Conservation (phyloP, 2,888 invertebrate species). For the Penaeus monodon region DNA sequence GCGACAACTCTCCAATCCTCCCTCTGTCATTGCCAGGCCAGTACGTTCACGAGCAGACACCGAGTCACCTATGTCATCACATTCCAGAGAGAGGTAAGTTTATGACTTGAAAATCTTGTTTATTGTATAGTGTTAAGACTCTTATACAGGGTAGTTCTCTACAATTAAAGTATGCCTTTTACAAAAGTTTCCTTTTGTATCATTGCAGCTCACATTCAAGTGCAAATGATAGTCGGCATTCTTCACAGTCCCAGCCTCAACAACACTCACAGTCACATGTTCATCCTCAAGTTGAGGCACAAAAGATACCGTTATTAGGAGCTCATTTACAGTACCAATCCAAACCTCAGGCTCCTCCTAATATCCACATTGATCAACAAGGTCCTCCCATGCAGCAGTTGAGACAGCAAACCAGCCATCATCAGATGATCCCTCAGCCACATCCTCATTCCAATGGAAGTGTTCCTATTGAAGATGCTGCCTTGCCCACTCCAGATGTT, state of each 20-base stretch:
- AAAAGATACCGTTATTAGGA: not conserved
- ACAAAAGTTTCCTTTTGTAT: not conserved
- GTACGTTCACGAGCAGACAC: constrained; percentile 24
- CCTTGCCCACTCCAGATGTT: constrained; percentile 37
- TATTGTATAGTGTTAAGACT: not conserved
- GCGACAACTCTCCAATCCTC: constrained; percentile 40
- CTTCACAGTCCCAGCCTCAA: constrained; percentile 1
- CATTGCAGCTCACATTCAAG: constrained; percentile 48
- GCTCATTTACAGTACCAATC: not conserved
- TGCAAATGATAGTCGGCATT: constrained; percentile 24
- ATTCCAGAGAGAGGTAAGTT: constrained; percentile 52
- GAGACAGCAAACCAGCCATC: not conserved
- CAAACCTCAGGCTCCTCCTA: not conserved
- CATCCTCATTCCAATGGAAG: constrained; percentile 35
- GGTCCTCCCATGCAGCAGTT: not conserved
- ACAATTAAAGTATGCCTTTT: not conserved
- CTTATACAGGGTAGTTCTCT: not conserved
- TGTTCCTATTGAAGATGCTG: constrained; percentile 17
- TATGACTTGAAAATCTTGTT: not conserved
- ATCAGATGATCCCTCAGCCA: not conserved
- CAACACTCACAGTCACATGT: not conserved
- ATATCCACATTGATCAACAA: not conserved
- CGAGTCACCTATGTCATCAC: constrained; percentile 43
- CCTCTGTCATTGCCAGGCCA: constrained; percentile 17
- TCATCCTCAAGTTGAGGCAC: not conserved